Base-by-base conservation (phyloP, 1,140 invertebrate genomes). In the Bacillus rossius region DNA sequence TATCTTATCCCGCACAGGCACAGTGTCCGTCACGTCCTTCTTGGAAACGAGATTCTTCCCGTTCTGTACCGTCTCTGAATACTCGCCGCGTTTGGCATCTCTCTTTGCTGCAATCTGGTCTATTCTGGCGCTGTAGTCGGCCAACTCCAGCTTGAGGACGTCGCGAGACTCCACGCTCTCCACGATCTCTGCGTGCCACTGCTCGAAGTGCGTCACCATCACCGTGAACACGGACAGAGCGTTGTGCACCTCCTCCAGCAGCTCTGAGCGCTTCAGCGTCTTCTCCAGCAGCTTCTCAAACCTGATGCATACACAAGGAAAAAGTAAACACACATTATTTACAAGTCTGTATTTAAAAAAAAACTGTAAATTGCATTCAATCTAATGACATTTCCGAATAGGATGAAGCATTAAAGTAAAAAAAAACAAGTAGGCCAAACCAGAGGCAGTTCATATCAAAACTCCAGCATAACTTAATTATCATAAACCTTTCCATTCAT, bases 11-110 rank as follows among this genome's bases (percentile, higher is more conserved):
- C 92, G 84, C n/a, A 96, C 81, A 2, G 82, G 80, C 19, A 84
- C 84, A 0, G 89, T 89, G 66, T 97, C 94, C 0, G 91, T 94
- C 2, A 94, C 87, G 71, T 96, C 92, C 57, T 92, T 91, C 74
- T 94, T 91, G 5, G 84, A 76, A n/a, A 95, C 81, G 10, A 97
- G 78, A 57, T 85, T 84, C 70, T 89, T 93, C 23, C 93, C 94
- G 55, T 84, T 83, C 4, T 81, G 77, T 20, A 95, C 80, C 50
- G 92, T 83, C 59, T 89, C 84, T 64, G 95, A 91, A 52, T 94
- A 85, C 19, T 78, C 76, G 40, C 75, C 71, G 4, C 77, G 73
- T 50, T 83, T 79, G n/a, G 78, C 72, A 16, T 85, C 79, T 26
- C 81, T 79, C 58, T 74, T 74, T 10, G 74, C 64, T 17, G 71